Conservation (phyloP, 2,888 invertebrate genomes). For the Koerneria pararmatus region DNA sequence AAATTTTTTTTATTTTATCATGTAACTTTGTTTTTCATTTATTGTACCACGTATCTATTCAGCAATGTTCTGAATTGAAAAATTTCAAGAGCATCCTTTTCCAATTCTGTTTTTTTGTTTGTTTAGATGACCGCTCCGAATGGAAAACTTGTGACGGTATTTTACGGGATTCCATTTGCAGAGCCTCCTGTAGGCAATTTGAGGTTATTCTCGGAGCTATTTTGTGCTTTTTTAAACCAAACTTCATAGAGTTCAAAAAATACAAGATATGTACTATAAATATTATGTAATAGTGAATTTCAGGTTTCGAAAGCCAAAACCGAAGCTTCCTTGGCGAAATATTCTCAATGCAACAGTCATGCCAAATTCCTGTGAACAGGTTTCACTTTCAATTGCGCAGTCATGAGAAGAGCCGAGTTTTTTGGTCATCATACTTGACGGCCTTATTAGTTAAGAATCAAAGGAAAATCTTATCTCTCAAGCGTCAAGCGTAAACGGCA, state of each 20-base stretch:
- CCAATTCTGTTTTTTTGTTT: no score
- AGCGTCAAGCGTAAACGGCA: no score
- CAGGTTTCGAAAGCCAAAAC: conserved; percentile 81
- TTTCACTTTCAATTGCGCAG: conserved; percentile 13
- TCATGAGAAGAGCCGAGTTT: no score
- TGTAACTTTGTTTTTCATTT: no score
- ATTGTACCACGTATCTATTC: no score
- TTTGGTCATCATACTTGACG: no score
- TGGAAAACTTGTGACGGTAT: conserved; percentile 57
- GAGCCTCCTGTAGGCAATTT: conserved; percentile 71
- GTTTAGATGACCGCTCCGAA: conserved; percentile 32
- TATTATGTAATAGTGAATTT: conserved; percentile 59
- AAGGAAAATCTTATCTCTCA: no score
- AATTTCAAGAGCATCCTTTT: no score
- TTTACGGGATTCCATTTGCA: conserved; percentile 74
- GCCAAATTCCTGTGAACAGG: conserved; percentile 78
- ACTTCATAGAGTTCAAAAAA: background rate
- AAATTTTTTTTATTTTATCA: no score
- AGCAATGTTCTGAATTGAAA: no score
- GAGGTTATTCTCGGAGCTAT: conserved; percentile 25
- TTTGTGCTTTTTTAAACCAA: background rate
- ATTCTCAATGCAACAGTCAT: conserved; percentile 77
- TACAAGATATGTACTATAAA: background rate
- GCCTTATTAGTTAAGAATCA: no score
- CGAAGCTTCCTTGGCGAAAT: conserved; percentile 74